Evolutionary conservation across 2,888 invertebrate genomes (phyloP), one percentile per base, ranked within the genome.

Genomic region (Ophion obscuratus): DNA sequence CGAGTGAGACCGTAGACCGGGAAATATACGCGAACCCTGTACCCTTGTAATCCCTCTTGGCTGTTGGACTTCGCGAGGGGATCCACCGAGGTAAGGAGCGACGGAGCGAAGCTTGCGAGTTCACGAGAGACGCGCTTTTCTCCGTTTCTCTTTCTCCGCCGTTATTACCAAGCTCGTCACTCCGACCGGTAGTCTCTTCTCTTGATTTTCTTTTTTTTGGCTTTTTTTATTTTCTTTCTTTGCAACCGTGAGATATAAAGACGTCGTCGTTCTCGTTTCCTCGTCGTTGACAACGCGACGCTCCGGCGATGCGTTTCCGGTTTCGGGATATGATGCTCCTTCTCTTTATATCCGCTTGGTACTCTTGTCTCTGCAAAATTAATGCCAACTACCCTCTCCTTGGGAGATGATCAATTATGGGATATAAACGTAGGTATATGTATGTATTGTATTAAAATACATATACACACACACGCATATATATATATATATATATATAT

Each of bases 21-120:
- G 68, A 57, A 82, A 88, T 53, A 53, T 84, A 84, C 84, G 73
- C 79, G 85, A 85, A 85, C 88, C 81, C 85, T 74, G 82, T 76
- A 84, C 84, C 78, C 80, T 82, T 85, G 85, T 87, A 88, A 88
- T 88, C 87, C 85, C 85, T 87, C 75, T 85, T 81, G 74, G 62
- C 74, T 74, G 81, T 75, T 75, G 71, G 75, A 76, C 71, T 53
- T 14, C 77, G 82, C 78, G 62, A 27, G 64, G 59, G 78, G 36
- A 78, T 62, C 61, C 59, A 40, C 57, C 61, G 47, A 71, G 79
- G 27, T 71, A 24, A 78, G 61, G 71, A 79, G 61, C 36, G 57
- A 57, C 74, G 53, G 75, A 76, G 36, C 53, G 17, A 47, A 66
- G 68, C 66, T 64, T 62, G 14, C 53, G 66, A 64, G 76, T 83